Base-by-base conservation (phyloP, 2,797 vertebrate genomes). In the Borostomias antarcticus region DNA sequence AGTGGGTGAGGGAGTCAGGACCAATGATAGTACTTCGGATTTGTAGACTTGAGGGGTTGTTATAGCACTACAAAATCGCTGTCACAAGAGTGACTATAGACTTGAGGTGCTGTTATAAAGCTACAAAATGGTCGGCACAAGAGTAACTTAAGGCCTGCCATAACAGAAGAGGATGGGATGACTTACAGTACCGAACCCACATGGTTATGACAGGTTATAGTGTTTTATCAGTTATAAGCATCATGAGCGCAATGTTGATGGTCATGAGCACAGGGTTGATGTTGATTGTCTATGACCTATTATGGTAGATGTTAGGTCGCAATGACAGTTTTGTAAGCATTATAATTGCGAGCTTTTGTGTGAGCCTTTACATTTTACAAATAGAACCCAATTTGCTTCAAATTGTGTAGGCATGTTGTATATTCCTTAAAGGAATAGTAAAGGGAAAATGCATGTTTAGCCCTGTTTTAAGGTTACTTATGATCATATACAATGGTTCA, bases 401-500 rank as follows among this genome's bases (percentile, higher is more conserved):
- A 32, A 67, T 15, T n/a, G 25, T 62, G 25, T 33, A n/a, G n/a
- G n/a, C n/a, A n/a, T n/a, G n/a, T 52, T 5, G 62, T 69, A 33
- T 26, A 19, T 11, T 15, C 17, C 17, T 43, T 54, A 64, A 40
- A n/a, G n/a, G n/a, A n/a, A n/a, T n/a, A n/a, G n/a, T n/a, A n/a
- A n/a, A n/a, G n/a, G n/a, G n/a, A n/a, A n/a, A n/a, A n/a, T n/a
- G n/a, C n/a, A n/a, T n/a, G n/a, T n/a, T n/a, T n/a, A n/a, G n/a
- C n/a, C n/a, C n/a, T n/a, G n/a, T n/a, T n/a, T n/a, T n/a, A n/a
- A n/a, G n/a, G n/a, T n/a, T n/a, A n/a, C n/a, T n/a, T n/a, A n/a
- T n/a, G n/a, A n/a, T n/a, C n/a, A n/a, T n/a, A n/a, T n/a, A n/a
- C n/a, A n/a, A n/a, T n/a, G n/a, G n/a, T n/a, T n/a, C n/a, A n/a